A percentile compares a stretch with the other conserved stretches of the same genome.
phyloP scores from a whole-genome alignment of 2,113 vertebrate species.

The Monopterus albus region DNA sequence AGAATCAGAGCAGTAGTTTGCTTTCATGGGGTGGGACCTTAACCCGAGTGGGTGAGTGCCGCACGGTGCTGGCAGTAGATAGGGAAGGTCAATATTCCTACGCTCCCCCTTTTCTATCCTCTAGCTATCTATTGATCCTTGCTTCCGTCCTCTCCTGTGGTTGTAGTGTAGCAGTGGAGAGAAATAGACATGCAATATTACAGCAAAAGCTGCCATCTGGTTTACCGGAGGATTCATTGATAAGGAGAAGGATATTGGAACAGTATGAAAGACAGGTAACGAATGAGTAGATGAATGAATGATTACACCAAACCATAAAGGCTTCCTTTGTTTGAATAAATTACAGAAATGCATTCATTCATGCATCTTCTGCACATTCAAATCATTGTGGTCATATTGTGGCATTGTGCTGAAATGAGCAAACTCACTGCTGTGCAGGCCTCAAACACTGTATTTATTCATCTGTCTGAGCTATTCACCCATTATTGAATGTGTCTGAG shows the following conservation, averaged over 20 bases:
- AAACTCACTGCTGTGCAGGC: not conserved
- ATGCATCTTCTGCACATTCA: not conserved
- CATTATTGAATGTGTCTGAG: not conserved
- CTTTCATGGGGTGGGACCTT: constrained; percentile 20
- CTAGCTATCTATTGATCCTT: not conserved
- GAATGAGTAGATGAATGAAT: constrained; percentile 3
- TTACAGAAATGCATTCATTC: not conserved
- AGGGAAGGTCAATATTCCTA: constrained; percentile 33
- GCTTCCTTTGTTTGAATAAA: not conserved
- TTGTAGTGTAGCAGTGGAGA: not conserved
- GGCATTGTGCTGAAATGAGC: not conserved
- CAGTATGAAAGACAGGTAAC: not conserved
- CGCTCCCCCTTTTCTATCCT: constrained; percentile 12
- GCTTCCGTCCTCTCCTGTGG: not conserved
- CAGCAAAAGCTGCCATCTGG: constrained; percentile 1
- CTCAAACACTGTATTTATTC: constrained; percentile 2
- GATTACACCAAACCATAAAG: not conserved
- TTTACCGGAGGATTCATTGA: constrained; percentile 23
- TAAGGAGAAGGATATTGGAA: constrained; percentile 1
- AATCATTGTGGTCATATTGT: not conserved
- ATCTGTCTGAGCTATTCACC: not conserved
- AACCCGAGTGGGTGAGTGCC: constrained; percentile 10
- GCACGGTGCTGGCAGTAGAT: constrained; percentile 8
- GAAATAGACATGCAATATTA: constrained; percentile 16
- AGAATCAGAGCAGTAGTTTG: constrained; percentile 17